Evolutionary conservation across 2,113 vertebrate species (phyloP).

Genomic region (Glaucomys volans): DNA sequence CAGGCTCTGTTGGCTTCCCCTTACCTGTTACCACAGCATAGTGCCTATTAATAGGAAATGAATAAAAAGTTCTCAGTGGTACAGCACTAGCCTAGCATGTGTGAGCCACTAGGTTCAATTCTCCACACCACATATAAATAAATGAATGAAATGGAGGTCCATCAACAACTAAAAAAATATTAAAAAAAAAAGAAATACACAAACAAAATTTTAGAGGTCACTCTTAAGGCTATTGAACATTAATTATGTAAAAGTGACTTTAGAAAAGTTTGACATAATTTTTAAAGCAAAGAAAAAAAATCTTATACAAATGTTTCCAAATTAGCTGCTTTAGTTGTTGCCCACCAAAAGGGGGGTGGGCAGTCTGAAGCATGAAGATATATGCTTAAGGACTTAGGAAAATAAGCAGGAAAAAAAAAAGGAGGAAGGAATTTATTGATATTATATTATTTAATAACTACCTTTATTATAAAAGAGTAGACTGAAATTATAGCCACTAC

Average conservation of each 20-base stretch:
- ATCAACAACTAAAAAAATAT: too few species aligned
- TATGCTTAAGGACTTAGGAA: slow-evolving; percentile 35
- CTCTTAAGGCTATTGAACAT: neutral
- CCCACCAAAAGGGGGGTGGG: neutral
- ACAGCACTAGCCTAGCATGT: too few species aligned
- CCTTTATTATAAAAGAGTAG: slow-evolving; percentile 44
- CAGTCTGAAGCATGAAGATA: neutral
- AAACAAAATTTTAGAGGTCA: slow-evolving; percentile 33
- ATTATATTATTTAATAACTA: neutral
- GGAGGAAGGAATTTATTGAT: neutral
- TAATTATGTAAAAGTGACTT: slow-evolving; percentile 16
- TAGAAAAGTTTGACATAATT: neutral
- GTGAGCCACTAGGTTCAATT: too few species aligned
- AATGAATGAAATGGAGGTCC: too few species aligned
- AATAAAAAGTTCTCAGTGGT: neutral
- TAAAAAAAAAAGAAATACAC: neutral
- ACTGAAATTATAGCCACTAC: slow-evolving; percentile 17
- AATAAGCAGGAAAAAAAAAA: neutral
- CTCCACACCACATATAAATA: too few species aligned
- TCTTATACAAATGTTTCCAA: slow-evolving; percentile 26
- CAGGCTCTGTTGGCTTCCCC: neutral
- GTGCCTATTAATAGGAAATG: neutral
- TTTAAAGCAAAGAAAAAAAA: slow-evolving; percentile 46
- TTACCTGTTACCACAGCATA: neutral
- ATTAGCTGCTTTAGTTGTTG: neutral